Conservation (phyloP, 2,888 invertebrate species). For the Pocota personata region DNA sequence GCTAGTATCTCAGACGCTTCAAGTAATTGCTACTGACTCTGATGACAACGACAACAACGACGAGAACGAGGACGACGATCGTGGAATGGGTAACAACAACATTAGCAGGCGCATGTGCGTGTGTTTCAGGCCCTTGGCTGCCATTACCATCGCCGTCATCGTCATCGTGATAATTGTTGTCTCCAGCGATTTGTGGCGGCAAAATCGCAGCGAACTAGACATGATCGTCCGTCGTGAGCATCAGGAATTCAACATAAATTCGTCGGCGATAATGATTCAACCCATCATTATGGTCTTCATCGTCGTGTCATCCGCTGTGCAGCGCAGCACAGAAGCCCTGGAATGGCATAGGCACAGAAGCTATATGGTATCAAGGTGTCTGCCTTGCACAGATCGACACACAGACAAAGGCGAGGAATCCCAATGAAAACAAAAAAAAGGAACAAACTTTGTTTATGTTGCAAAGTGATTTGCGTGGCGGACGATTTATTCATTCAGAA, state of each 20-base stretch:
- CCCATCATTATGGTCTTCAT: conserved; percentile 55
- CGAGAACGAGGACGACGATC: conserved; percentile 10
- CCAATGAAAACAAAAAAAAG: conserved; percentile 30
- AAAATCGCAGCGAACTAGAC: conserved; percentile 41
- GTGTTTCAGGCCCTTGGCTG: conserved; percentile 30
- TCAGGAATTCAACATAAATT: conserved; percentile 64
- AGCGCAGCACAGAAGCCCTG: conserved; percentile 39
- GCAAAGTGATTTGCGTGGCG: conserved; percentile 69
- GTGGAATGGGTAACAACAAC: conserved; percentile 34
- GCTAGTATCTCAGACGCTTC: conserved; percentile 9
- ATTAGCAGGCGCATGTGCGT: conserved; percentile 20
- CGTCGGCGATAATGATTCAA: conserved; percentile 60
- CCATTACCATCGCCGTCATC: background rate
- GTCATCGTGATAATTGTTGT: conserved; percentile 57
- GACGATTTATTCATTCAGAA: conserved; percentile 70
- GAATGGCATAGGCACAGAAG: no score
- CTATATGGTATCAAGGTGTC: conserved; percentile 56
- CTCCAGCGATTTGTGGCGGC: conserved; percentile 5
- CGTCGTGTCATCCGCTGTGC: conserved; percentile 33
- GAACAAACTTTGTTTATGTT: conserved; percentile 59
- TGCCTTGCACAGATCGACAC: conserved; percentile 10
- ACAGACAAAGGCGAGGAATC: conserved; percentile 44
- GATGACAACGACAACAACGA: conserved; percentile 9
- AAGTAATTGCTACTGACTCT: conserved; percentile 30
- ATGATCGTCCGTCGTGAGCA: conserved; percentile 40